Evolutionary conservation across 2,797 vertebrate genomes (phyloP), one percentile per base, ranked within the genome.

Genomic region (Caiman crocodilus): DNA sequence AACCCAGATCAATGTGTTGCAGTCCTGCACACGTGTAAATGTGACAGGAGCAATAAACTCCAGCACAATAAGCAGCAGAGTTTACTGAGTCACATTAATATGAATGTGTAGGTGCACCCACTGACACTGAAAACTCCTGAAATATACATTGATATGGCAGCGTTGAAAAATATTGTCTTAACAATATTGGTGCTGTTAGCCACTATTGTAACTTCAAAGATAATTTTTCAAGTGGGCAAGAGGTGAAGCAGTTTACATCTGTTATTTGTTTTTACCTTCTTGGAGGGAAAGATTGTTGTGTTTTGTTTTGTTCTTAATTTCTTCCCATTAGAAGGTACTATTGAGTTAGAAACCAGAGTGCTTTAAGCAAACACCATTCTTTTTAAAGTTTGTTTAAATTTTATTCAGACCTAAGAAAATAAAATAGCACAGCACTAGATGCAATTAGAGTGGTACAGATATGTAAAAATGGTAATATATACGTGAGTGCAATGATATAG

Each of bases 121-220:
- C 28, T 67, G n/a, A 32, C n/a, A 67, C 28, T 65, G 30, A 30
- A n/a, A n/a, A n/a, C 14, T 65, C 64, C 18, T 67, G 64, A 30
- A 67, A 67, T 18, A 67, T 67, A n/a, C 7, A 9, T 65, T 30
- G n/a, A n/a, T 30, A 67, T 5, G 17, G 64, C n/a, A 67, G 32
- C 64, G 20, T 18, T 20, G n/a, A 67, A 18, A 32, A 67, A 67
- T 32, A 67, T 20, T 30, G n/a, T 30, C n/a, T 67, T 67, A 67
- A 67, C n/a, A n/a, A 67, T 67, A 67, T 16, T 67, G 20, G 64
- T 61, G 26, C 60, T 26, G 26, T 12, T 26, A 25, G 23, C 21
- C 23, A 61, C 26, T 61, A 17, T 10, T 0, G 1, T 15, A 42
- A n/a, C 0, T 0, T 13, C 25, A 4, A 30, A 42, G 59, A 28